Conservation (phyloP, 2,797 vertebrate species). For the Premnoplex brunnescens region DNA sequence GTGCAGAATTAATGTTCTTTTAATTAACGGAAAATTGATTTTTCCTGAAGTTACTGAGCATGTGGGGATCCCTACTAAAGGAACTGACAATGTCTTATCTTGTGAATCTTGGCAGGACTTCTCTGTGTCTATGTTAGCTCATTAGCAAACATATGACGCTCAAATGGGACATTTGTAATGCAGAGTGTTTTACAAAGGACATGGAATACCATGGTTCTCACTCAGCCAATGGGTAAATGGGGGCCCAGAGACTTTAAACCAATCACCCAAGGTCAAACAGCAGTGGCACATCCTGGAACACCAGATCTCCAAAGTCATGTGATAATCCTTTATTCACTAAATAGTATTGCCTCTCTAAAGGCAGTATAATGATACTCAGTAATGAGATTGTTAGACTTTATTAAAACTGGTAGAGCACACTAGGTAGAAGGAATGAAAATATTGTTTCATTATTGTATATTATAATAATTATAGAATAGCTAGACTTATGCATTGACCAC, state of each 20-base stretch:
- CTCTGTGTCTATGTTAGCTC: background rate
- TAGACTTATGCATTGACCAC: background rate
- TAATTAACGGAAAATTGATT: background rate
- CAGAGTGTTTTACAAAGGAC: background rate
- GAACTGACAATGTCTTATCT: background rate
- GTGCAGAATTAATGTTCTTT: background rate
- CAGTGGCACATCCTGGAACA: background rate
- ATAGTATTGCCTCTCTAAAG: conserved; percentile 19
- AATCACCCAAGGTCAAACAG: background rate
- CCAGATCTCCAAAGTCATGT: background rate
- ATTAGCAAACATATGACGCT: background rate
- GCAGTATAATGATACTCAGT: conserved; percentile 42
- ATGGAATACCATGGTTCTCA: background rate
- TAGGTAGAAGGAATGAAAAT: conserved; percentile 24
- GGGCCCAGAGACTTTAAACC: background rate
- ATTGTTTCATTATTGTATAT: conserved; percentile 56
- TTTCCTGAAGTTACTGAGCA: background rate
- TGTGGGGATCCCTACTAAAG: background rate
- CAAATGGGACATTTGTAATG: background rate
- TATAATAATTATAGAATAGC: conserved; percentile 30
- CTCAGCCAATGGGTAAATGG: background rate
- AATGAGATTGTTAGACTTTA: conserved; percentile 56
- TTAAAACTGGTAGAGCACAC: conserved; percentile 46
- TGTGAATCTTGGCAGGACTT: background rate
- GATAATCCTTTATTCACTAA: conserved; percentile 18